Evolutionary conservation across 92 coral and sea anemone species (phyloP).

Genomic region (Epizoanthus stellaris): DNA sequence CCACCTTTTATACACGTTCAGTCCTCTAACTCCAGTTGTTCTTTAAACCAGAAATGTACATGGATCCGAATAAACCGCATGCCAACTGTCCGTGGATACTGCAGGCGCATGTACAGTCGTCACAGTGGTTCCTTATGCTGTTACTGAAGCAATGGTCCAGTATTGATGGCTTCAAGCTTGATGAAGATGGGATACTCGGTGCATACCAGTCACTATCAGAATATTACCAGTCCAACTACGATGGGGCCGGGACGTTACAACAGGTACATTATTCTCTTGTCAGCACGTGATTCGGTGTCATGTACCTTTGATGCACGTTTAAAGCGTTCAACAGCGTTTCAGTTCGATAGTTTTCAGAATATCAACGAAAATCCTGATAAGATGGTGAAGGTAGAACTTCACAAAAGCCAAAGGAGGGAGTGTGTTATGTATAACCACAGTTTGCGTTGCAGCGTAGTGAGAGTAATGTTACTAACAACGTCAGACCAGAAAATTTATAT

Average conservation of each 20-base stretch:
- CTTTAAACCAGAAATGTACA: slow-evolving; percentile 19
- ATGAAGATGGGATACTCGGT: slow-evolving; percentile 43
- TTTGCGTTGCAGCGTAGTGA: no score
- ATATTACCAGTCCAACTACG: slow-evolving; percentile 60
- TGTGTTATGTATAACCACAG: no score
- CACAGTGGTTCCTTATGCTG: slow-evolving; percentile 27
- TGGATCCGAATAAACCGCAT: background rate
- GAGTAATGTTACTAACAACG: no score
- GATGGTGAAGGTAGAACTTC: no score
- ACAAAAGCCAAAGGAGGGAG: no score
- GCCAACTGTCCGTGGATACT: slow-evolving; percentile 66
- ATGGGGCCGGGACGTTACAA: slow-evolving; percentile 49
- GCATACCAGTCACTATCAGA: slow-evolving; percentile 46
- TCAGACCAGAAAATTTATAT: no score
- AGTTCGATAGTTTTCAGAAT: no score
- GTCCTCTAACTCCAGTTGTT: no score
- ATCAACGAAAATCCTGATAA: no score
- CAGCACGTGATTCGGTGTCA: background rate
- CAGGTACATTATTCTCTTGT: slow-evolving; percentile 45
- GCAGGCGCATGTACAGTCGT: slow-evolving; percentile 24
- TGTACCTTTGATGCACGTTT: no score
- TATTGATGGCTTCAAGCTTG: slow-evolving; percentile 26
- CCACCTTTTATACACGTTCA: no score
- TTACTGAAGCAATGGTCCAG: slow-evolving; percentile 18
- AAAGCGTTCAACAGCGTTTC: no score